These are phyloP conservation scores for Sander vitreus DNA, from an alignment of 2,113 vertebrate species.

Conservation along the genomic window DNA sequence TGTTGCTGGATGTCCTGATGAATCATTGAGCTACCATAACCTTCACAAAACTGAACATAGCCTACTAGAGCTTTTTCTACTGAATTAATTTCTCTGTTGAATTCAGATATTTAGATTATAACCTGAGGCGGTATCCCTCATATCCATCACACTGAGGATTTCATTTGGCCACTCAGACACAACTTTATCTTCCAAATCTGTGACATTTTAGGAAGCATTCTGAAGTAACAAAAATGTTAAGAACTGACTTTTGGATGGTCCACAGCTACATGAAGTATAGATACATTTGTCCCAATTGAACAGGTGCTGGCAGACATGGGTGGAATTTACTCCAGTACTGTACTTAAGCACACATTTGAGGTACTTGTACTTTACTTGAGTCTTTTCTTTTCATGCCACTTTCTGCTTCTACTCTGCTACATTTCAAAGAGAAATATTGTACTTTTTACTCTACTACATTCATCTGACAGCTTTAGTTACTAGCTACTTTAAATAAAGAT, in stretches of 20 bases:
- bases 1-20: neutral
- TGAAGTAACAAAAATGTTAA: neutral
- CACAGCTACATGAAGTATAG: neutral
- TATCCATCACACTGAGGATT: neutral
- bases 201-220: neutral
- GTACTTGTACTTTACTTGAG: too few species aligned
- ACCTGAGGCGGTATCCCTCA: too few species aligned
- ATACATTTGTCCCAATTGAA: neutral
- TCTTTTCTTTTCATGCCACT: too few species aligned
- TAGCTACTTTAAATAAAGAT: too few species aligned
- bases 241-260: conserved; percentile 17
- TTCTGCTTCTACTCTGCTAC: too few species aligned
- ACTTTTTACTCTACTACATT: too few species aligned
- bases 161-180: neutral
- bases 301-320: conserved; percentile 27
- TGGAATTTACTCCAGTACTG: too few species aligned
- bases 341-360: too few species aligned
- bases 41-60: neutral
- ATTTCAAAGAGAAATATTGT: too few species aligned
- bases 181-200: neutral
- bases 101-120: neutral
- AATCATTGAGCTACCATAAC: neutral
- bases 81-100: neutral
- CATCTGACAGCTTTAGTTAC: too few species aligned
- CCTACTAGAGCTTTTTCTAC: neutral